phyloP scores from a whole-genome alignment of 2,888 invertebrate genomes.

The Rhamnusium bicolor region DNA sequence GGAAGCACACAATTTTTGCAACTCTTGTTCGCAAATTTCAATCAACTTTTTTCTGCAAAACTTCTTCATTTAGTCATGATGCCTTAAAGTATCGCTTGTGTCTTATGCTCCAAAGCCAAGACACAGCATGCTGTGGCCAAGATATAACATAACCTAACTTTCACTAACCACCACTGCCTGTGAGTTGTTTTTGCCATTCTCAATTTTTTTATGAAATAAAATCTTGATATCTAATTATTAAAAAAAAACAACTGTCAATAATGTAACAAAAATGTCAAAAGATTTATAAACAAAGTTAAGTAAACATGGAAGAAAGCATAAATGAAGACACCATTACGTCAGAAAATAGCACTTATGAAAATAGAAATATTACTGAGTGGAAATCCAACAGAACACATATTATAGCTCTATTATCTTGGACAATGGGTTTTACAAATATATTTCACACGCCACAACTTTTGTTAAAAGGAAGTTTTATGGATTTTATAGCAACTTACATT shows the following conservation, averaged over 20 bases:
- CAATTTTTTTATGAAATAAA: too few relatives aligned
- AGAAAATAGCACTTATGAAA: not conserved
- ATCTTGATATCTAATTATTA: too few relatives aligned
- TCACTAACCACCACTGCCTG: too few relatives aligned
- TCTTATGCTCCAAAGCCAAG: too few relatives aligned
- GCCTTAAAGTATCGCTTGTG: too few relatives aligned
- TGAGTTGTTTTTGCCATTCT: too few relatives aligned
- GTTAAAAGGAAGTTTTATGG: slow-evolving; percentile 26
- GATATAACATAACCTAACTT: too few relatives aligned
- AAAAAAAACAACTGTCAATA: not conserved
- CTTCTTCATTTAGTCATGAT: too few relatives aligned
- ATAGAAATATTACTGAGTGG: slow-evolving; percentile 30
- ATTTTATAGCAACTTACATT: slow-evolving; percentile 24
- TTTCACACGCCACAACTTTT: slow-evolving; percentile 31
- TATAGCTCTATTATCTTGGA: slow-evolving; percentile 42
- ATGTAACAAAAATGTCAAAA: not conserved
- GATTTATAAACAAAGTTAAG: not conserved
- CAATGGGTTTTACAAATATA: slow-evolving; percentile 35
- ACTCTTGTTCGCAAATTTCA: too few relatives aligned
- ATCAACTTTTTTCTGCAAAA: too few relatives aligned
- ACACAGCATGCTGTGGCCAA: too few relatives aligned
- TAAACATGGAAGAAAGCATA: slow-evolving; percentile 1
- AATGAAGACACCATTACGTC: not conserved
- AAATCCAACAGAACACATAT: slow-evolving; percentile 26
- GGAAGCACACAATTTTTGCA: too few relatives aligned